These are phyloP conservation scores for Drosophila arizonae DNA, from an alignment of 1,140 invertebrate genomes.

Conservation along the genomic window DNA sequence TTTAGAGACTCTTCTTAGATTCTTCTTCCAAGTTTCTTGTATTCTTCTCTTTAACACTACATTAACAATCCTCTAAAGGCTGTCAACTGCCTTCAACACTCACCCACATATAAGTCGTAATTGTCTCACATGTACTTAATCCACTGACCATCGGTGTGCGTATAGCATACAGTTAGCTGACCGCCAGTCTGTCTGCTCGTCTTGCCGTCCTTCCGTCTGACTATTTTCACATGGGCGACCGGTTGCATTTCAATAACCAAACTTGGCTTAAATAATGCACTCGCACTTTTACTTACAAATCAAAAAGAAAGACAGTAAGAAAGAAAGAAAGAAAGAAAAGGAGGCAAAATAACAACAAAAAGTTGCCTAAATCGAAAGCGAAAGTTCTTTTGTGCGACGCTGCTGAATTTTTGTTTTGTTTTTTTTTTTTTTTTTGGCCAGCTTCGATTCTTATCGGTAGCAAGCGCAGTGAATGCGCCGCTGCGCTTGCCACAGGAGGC, in stretches of 20 bases:
- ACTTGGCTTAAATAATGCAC: conserved; percentile 75
- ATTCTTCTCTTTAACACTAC: too few species aligned
- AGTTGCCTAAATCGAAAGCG: conserved; percentile 63
- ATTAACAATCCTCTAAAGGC: too few species aligned
- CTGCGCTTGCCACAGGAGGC: conserved; percentile 26
- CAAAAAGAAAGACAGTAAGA: conserved; percentile 28
- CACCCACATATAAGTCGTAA: background rate
- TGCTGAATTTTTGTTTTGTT: background rate
- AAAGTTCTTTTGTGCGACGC: conserved; percentile 72
- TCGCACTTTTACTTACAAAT: conserved; percentile 68
- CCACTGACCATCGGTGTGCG: background rate
- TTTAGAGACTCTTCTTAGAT: too few species aligned
- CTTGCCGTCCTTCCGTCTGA: conserved; percentile 19
- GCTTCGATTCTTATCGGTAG: conserved; percentile 70
- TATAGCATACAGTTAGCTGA: background rate
- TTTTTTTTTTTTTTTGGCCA: conserved; percentile 19
- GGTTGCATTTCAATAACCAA: conserved; percentile 78
- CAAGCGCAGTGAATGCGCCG: conserved; percentile 18
- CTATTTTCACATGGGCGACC: conserved; percentile 58
- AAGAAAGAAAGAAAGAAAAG: conserved; percentile 28
- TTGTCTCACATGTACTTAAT: background rate
- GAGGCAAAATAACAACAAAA: background rate
- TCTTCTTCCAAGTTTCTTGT: too few species aligned
- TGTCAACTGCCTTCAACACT: background rate
- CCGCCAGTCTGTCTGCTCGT: conserved; percentile 4